phyloP scores from a whole-genome alignment of 2,113 vertebrate genomes.

The Oenanthe melanoleuca region DNA sequence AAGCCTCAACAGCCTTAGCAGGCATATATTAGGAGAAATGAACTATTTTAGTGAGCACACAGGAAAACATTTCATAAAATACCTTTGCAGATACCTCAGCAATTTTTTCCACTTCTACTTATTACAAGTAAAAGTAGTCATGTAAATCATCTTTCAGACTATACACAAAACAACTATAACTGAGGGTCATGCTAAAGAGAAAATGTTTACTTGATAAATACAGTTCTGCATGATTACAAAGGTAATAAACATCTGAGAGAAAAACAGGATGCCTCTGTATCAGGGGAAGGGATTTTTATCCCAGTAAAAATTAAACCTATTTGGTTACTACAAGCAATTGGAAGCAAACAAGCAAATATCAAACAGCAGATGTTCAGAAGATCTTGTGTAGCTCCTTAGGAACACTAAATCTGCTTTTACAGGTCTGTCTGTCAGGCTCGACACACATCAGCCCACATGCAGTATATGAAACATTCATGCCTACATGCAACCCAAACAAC shows the following conservation, averaged over 20 bases:
- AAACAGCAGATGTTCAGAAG: neutral
- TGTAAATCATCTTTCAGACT: neutral
- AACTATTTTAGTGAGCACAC: neutral
- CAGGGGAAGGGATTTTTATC: neutral
- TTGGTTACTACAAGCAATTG: neutral
- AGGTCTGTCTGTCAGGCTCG: neutral
- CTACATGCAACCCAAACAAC: neutral
- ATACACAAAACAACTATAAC: neutral
- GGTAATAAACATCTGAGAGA: neutral
- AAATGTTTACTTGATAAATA: neutral
- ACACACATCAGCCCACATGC: neutral
- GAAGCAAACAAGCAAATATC: neutral
- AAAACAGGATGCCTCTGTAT: neutral
- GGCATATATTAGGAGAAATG: neutral
- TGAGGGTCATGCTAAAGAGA: neutral
- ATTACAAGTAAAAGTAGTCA: neutral
- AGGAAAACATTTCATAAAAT: neutral
- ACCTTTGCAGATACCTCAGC: neutral
- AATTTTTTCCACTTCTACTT: neutral
- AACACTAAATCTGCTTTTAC: conserved; percentile 9
- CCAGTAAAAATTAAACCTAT: neutral
- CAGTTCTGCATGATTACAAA: neutral
- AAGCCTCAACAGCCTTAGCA: neutral
- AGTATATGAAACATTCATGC: neutral
- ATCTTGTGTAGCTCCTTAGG: neutral